Evolutionary conservation across 2,113 vertebrate genomes (phyloP), one percentile per base, ranked within the genome.

Genomic region (Pardalotus punctatus): DNA sequence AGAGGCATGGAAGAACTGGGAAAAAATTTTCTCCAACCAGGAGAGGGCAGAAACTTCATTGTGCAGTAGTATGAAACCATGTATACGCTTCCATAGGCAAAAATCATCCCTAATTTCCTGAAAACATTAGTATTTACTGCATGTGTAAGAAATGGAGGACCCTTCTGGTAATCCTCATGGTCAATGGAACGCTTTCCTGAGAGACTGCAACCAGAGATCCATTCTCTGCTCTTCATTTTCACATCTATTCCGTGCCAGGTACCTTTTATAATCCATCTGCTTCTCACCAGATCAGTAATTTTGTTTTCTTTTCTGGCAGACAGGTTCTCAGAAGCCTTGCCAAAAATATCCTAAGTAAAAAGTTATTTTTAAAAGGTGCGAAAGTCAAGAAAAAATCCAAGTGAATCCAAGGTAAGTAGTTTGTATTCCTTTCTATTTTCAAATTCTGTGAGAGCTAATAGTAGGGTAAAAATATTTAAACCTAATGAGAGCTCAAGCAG

Each of bases 201-300:
- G 94, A 88, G 70, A 19, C 77, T 86, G 67, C 33, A 97, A 85
- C 33, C 56, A 92, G 82, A 66, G 57, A 74, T 84, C 40, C 36
- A 38, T 84, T 81, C 65, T 69, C 89, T 95, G 93, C 61, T 96
- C 89, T 94, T 91, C 67, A 86, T 95, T 97, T 93, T 92, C 80
- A 88, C 69, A 77, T 91, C 12, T 65, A 27, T 86, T 91, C 61
- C 0, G 23, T 95, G 89, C 70, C 95, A 93, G 66, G 10, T 93
- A 82, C 70, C 25, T 65, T 93, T 95, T 93, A 91, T 94, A 94
- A 93, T 61, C 81, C 91, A 92, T 94, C 86, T 96, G 73, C 70
- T 92, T 96, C 86, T 76, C 45, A 89, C 86, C 73, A 94, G 78
- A 87, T 89, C 73, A 57, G 89, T 79, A 81, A 94, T 96, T 92